Base-by-base conservation (phyloP, 2,888 invertebrate species). In the Platycheirus albimanus region DNA sequence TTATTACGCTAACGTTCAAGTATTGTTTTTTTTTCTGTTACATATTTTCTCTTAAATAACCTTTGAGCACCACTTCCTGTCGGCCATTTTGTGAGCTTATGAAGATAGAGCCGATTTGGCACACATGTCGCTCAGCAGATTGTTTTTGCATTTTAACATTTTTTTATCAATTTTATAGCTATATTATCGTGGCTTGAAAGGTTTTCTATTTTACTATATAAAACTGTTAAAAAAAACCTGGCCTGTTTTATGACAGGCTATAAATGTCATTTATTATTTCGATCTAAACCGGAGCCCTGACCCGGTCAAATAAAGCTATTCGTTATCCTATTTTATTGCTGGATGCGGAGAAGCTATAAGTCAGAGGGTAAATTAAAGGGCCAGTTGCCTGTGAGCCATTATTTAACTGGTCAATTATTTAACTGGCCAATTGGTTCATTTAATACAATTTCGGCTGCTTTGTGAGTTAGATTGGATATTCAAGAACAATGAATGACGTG, bases 371-470 rank as follows among this genome's bases (percentile, higher is more conserved):
- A 3, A 3, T 36, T 11, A 2, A 15, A 24, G 24, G 56, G 41
- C 10, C 41, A 61, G 43, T 33, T 45, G 15, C 20, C 24, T 24
- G 15, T 28, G 41, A 51, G 8, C 49, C n/a, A n/a, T n/a, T n/a
- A n/a, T n/a, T n/a, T n/a, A n/a, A n/a, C n/a, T n/a, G n/a, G n/a
- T n/a, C n/a, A n/a, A 64, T 69, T 52, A 64, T 69, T 78, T 83
- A 83, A 83, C 78, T 83, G 83, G 64, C 33, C 72, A 71, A 83
- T 83, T 72, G 67, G 77, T 69, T 83, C 61, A 83, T 83, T 77
- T 72, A 47, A 69, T 71, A 56, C 63, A 67, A 63, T 66, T n/a
- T 63, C 63, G 47, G 24, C 20, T 56, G 56, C 38, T 20, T 56
- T 58, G n/a, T n/a, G n/a, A n/a, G n/a, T n/a, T n/a, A n/a, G n/a